phyloP scores from a whole-genome alignment of 1,140 invertebrate species.

The Thaumatotibia leucotreta region DNA sequence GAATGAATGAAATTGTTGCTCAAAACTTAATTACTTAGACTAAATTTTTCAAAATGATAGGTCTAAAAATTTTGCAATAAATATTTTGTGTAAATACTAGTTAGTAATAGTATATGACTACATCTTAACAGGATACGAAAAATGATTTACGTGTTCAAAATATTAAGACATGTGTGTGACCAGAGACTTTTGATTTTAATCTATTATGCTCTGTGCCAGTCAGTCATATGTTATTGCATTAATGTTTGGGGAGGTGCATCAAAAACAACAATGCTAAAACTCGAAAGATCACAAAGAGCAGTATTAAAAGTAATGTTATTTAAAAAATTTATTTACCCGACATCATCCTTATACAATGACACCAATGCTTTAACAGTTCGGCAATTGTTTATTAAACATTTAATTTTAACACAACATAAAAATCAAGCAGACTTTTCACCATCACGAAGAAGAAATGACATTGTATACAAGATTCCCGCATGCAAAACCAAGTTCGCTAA shows the following conservation, averaged over 20 bases:
- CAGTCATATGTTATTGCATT: neutral
- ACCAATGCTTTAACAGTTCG: neutral
- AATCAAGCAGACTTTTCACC: neutral
- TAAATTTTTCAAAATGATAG: no score
- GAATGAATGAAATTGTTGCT: no score
- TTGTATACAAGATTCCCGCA: neutral
- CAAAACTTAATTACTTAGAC: no score
- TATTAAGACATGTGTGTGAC: neutral
- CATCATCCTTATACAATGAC: neutral
- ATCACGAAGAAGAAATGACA: neutral
- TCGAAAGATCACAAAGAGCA: neutral
- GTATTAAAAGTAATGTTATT: neutral
- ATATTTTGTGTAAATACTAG: no score
- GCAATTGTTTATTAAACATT: neutral
- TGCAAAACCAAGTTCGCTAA: neutral
- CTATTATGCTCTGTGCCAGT: neutral
- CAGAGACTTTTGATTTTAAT: neutral
- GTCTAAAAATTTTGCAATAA: no score
- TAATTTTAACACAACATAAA: neutral
- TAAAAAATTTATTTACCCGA: neutral
- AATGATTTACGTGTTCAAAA: neutral
- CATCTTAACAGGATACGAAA: no score
- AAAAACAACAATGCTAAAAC: neutral
- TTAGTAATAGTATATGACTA: no score
- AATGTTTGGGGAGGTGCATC: neutral